Conservation (phyloP, 2,888 invertebrate genomes). For the Dryomyza anilis region DNA sequence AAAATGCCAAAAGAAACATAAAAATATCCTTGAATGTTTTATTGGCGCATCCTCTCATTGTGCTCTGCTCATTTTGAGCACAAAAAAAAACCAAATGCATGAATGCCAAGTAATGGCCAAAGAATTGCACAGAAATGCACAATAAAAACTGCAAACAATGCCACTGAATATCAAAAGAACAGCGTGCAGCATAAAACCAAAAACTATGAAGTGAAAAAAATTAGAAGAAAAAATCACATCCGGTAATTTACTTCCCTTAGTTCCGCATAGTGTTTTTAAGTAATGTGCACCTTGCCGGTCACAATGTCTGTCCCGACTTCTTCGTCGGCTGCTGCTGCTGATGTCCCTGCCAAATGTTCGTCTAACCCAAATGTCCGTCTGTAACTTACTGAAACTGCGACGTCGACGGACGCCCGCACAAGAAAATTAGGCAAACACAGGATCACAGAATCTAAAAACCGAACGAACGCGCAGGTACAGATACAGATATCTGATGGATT, state of each 20-base stretch:
- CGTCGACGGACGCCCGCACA: conserved; percentile 44
- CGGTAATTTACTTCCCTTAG: conserved; percentile 58
- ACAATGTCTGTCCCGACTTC: neutral
- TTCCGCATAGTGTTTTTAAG: conserved; percentile 47
- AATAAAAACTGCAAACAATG: conserved; percentile 6
- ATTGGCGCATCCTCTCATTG: conserved; percentile 40
- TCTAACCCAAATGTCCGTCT: neutral
- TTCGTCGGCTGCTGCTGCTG: conserved; percentile 6
- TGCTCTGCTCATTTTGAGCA: conserved; percentile 22
- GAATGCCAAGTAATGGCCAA: neutral
- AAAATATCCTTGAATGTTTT: conserved; percentile 19
- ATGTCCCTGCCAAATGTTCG: neutral
- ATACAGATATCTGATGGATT: conserved; percentile 27
- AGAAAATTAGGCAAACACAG: conserved; percentile 54
- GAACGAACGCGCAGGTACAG: conserved; percentile 15
- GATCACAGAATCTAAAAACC: neutral
- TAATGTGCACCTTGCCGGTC: conserved; percentile 15
- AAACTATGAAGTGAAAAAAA: conserved; percentile 31
- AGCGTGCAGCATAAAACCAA: conserved; percentile 33
- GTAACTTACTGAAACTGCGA: conserved; percentile 35
- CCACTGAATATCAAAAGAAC: conserved; percentile 1
- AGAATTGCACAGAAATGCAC: conserved; percentile 10
- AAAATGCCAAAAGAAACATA: no score
- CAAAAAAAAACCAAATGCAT: conserved; percentile 22
- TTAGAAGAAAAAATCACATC: conserved; percentile 57